Base-by-base conservation (phyloP, 2,797 vertebrate genomes). In the Ficedula albicollis region DNA sequence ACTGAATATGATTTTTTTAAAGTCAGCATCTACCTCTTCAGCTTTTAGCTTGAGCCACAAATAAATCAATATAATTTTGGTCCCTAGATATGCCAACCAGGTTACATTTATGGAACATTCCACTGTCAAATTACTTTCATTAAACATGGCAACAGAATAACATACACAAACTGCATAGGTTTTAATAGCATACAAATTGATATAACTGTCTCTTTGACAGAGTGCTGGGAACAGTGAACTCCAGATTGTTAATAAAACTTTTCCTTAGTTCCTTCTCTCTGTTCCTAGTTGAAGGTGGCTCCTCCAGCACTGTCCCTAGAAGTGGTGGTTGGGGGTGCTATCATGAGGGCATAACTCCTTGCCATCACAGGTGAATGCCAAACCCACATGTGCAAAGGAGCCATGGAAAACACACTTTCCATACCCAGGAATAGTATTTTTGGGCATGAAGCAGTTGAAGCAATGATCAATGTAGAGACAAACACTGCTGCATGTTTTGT, bases 1-100 rank as follows among this genome's bases (percentile, higher is more conserved):
- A 81, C 81, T 86, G 90, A 96, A 96, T 95, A 88, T 88, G 86
- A 92, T 59, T 77, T 96, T 96, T 67, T 92, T 41, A 19, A 90
- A 96, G 88, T 84, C 92, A 70, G 55, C 44, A 63, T 79, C 83
- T 79, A 74, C 64, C 51, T 96, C 94, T 97, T 86, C 56, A 91
- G 69, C 66, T 93, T 73, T 95, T 86, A 78, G 38, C 49, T 94
- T 77, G 84, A 96, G 75, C 86, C 63, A 76, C 95, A 96, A 96
- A 94, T 89, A 84, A 96, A 94, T 96, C 89, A 95, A 74, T 54
- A 44, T 85, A 60, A 73, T 91, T 97, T 90, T 86, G 43, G 67
- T 93, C 73, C 38, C 72, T 38, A 84, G 58, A 74, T 94, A 83
- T 80, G 48, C 63, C 80, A 93, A 23, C 82, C 49, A 82, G 44